Evolutionary conservation across 2,888 invertebrate genomes (phyloP), one percentile per base, ranked within the genome.

Genomic region (Melanostoma mellinum): DNA sequence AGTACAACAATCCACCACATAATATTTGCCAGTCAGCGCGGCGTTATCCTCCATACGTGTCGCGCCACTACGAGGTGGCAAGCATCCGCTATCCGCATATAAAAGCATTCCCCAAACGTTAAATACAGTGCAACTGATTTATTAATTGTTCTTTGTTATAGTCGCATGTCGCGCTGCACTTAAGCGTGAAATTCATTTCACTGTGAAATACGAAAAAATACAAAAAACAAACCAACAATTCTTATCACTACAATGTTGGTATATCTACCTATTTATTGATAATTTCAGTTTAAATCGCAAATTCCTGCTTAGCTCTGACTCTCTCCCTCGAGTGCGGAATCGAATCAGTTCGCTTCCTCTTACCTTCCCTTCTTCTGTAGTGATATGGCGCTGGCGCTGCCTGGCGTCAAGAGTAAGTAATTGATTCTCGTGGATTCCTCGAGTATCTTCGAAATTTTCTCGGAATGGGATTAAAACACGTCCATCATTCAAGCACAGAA

Each of bases 401-500:
- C 35, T 55, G 81, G 84, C 84, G 69, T 84, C 79, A 79, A 75
- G 84, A 79, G 74, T 79, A 84, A 84, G 79, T 84, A 84, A 84
- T 84, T 84, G 84, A 84, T 84, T 84, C 84, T 79, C 84, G 79
- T 84, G 79, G 79, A 84, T 71, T 84, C 67, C 84, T 84, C 63
- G 67, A 84, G 84, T 79, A 79, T 84, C 79, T 79, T 68, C 44
- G 60, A 75, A 84, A 71, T 79, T 74, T 79, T 55, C 69, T 60
- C 74, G 65, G 74, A 84, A 84, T 84, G 79, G 84, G 84, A 84
- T 84, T 84, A 84, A 78, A 74, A 84, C 84, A 84, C 84, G 84
- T 84, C 79, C 79, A 71, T 74, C 2, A 50, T 48, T 46, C 4
- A 6, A 20, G 30, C 10, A 36, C 30, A 42, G n/a, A 4, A 10